Base-by-base conservation (phyloP, 2,113 vertebrate species). In the Upupa epops region DNA sequence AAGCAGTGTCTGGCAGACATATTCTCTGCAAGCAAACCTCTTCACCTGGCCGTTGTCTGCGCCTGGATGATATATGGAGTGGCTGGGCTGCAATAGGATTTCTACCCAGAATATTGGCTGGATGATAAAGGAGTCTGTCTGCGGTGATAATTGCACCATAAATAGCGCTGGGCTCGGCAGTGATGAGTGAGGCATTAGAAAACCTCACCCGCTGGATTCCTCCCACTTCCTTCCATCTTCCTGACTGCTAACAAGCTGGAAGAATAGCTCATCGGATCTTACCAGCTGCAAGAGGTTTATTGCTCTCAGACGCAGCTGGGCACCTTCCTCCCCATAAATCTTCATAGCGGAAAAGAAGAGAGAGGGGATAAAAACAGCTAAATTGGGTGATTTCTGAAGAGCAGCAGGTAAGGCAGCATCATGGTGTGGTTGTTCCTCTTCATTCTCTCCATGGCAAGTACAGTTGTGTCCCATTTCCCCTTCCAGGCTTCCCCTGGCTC, bases 141-240 rank as follows among this genome's bases (percentile, higher is more conserved):
- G 83, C 0, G 1, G 88, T 90, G 90, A 94, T 95, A 95, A 96
- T 93, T 94, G 96, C 88, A 78, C 92, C 96, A 94, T 95, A 96
- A 95, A 95, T 95, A 96, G 94, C 36, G 11, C 86, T 51, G 90
- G 58, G 66, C 65, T 88, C 36, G 5, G 93, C 90, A 95, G 59
- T 84, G 90, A 95, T 4, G 88, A 93, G 95, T 63, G 94, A 95
- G 86, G 93, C 92, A 81, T 60, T 86, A 75, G 83, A 86, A 93
- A 90, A 51, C 69, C 86, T 95, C 94, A 90, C 88, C 80, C 90
- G 83, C 83, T 90, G 83, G 66, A 88, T 95, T 94, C 93, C 90
- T 93, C 93, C 92, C 77, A 88, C 93, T 81, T 90, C 88, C 80
- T 88, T 95, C 96, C 86, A 93, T 96, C 89, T 94, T 93, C 93